A percentile compares a stretch with the other conserved stretches of the same genome.
phyloP scores from a whole-genome alignment of 2,888 invertebrate species.

The Orthosia gracilis region DNA sequence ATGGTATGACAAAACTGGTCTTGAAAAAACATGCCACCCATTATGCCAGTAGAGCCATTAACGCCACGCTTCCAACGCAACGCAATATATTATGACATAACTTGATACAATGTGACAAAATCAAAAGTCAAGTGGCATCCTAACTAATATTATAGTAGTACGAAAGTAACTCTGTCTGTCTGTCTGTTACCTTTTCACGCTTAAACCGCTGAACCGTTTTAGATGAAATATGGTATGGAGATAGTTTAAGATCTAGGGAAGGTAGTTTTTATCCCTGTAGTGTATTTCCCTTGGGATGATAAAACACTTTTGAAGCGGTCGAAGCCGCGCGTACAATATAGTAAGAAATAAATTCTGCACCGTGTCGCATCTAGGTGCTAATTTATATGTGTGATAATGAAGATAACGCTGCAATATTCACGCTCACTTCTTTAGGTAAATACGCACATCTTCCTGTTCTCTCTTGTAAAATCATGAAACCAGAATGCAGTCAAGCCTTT shows the following conservation, averaged over 20 bases:
- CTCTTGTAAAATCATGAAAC: not conserved
- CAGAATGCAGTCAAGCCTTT: not conserved
- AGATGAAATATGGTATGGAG: too few species aligned
- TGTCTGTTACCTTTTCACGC: too few species aligned
- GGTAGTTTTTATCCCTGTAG: too few species aligned
- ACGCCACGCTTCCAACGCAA: not conserved
- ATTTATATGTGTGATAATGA: conserved; percentile 25
- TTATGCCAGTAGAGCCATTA: not conserved
- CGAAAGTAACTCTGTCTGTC: too few species aligned
- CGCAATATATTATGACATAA: conserved; percentile 22
- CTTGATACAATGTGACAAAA: conserved; percentile 16
- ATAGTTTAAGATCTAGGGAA: too few species aligned
- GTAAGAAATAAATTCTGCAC: conserved; percentile 3
- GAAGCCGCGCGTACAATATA: too few species aligned
- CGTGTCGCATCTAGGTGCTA: conserved; percentile 13
- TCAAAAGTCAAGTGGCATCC: conserved; percentile 15
- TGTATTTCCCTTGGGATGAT: too few species aligned
- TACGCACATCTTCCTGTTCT: not conserved
- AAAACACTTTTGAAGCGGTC: too few species aligned
- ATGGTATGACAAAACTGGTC: not conserved
- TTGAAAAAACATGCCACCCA: not conserved
- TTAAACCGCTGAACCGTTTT: too few species aligned
- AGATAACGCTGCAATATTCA: not conserved
- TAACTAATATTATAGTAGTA: too few species aligned
- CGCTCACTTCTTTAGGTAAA: not conserved